These are phyloP conservation scores for Halichoerus grypus DNA, from an alignment of 2,113 vertebrate species.

Conservation along the genomic window DNA sequence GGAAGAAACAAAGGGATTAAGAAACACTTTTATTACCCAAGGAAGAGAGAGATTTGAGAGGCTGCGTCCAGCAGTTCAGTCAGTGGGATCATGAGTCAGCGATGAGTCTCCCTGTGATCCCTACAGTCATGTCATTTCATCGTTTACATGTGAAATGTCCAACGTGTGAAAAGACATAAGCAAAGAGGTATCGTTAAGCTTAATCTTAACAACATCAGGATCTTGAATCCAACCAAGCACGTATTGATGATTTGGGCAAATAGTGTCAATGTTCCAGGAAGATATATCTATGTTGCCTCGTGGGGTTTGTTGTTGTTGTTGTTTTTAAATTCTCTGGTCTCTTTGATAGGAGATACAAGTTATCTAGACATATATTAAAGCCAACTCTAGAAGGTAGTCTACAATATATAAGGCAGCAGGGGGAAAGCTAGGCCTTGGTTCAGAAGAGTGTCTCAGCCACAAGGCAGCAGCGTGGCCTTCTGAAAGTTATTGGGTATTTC, in stretches of 20 bases:
- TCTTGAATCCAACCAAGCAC: background rate
- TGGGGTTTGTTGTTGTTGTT: background rate
- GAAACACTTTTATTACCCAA: background rate
- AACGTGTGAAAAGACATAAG: background rate
- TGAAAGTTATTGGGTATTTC: background rate
- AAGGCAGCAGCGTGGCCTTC: background rate
- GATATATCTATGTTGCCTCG: background rate
- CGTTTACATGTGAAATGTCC: background rate
- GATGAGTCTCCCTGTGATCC: background rate
- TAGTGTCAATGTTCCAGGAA: background rate
- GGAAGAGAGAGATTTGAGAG: background rate
- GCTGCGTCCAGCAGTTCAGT: background rate
- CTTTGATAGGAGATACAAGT: background rate
- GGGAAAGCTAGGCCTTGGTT: background rate
- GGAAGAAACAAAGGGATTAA: background rate
- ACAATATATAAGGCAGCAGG: background rate
- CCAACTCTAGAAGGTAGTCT: background rate
- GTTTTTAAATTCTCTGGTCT: background rate
- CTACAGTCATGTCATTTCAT: background rate
- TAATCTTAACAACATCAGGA: background rate
- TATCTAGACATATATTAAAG: background rate
- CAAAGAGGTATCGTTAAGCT: background rate
- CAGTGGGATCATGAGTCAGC: background rate
- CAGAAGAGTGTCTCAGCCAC: background rate
- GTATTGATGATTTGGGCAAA: background rate